Percentiles rank a stretch among this genome's conserved stretches.
Evolutionary conservation across 2,797 vertebrate species (phyloP).

Genomic region (Muscicapa striata): DNA sequence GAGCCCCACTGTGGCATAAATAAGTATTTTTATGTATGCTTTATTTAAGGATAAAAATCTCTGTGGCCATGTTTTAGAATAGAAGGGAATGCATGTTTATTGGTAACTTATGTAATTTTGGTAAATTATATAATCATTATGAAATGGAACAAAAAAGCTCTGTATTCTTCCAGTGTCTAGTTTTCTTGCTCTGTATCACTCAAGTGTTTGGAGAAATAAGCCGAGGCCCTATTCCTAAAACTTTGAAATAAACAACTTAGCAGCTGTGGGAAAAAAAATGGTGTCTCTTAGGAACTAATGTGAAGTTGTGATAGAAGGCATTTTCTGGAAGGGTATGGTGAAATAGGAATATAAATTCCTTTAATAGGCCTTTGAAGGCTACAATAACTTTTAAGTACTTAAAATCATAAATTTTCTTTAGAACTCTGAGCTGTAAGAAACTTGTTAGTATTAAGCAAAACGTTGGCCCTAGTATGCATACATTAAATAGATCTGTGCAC

Average conservation of each 20-base stretch:
- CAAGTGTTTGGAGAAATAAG: neutral
- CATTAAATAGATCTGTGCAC: neutral
- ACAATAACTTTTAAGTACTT: neutral
- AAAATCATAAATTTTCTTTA: neutral
- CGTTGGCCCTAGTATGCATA: neutral
- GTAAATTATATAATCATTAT: slow-evolving; percentile 18
- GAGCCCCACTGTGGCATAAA: neutral
- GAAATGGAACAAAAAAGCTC: slow-evolving; percentile 26
- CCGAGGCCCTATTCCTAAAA: neutral
- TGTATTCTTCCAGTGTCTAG: neutral
- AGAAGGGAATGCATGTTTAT: neutral
- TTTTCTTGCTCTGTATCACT: neutral
- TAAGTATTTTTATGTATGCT: neutral
- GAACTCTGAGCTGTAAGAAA: neutral
- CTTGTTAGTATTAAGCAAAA: slow-evolving; percentile 4
- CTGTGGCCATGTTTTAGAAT: neutral
- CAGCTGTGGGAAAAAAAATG: neutral
- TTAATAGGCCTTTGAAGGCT: slow-evolving; percentile 22
- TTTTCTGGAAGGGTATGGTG: neutral
- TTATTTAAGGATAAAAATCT: neutral
- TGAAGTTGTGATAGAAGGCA: neutral
- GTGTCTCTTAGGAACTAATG: neutral
- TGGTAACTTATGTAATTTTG: slow-evolving; percentile 10
- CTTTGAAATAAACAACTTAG: neutral
- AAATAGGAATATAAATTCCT: neutral